Percentiles rank a stretch among this genome's conserved stretches.
These are phyloP conservation scores for Lacerta bilineata DNA, from an alignment of 2,797 vertebrate genomes.

Conservation along the genomic window DNA sequence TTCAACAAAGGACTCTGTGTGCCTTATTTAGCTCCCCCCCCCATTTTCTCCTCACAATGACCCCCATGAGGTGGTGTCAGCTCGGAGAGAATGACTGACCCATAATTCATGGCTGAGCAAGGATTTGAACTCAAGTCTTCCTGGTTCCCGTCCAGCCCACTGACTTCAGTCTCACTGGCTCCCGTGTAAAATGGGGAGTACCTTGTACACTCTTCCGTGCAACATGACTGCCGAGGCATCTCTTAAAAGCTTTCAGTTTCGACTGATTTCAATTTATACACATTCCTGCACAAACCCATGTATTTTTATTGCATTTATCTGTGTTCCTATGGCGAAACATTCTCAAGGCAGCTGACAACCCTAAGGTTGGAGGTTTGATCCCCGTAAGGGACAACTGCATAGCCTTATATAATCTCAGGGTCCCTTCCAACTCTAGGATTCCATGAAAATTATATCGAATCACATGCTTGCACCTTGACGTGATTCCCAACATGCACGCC, in stretches of 20 bases:
- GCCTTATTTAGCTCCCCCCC: too few species aligned
- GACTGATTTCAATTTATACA: not conserved
- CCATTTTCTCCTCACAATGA: not conserved
- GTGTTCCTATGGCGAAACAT: not conserved
- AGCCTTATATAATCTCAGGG: too few species aligned
- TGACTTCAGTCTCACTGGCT: not conserved
- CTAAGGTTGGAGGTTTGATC: too few species aligned
- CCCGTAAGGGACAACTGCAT: too few species aligned
- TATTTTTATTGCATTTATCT: not conserved
- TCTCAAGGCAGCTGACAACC: not conserved
- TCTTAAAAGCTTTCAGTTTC: not conserved
- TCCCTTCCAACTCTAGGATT: too few species aligned
- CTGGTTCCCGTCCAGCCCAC: not conserved
- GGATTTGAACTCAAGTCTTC: not conserved
- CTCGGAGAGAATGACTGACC: not conserved
- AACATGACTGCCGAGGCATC: not conserved
- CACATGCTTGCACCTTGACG: not conserved
- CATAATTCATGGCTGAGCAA: not conserved
- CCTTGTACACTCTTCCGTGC: not conserved
- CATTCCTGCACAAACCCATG: too few species aligned
- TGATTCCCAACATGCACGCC: not conserved
- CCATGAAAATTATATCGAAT: not conserved
- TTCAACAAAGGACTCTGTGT: too few species aligned
- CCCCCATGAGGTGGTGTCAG: not conserved
- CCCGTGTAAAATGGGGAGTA: not conserved